Percentiles rank a stretch among this genome's conserved stretches.
phyloP scores from a whole-genome alignment of 2,888 invertebrate species.

The Parnassius glacialis region DNA sequence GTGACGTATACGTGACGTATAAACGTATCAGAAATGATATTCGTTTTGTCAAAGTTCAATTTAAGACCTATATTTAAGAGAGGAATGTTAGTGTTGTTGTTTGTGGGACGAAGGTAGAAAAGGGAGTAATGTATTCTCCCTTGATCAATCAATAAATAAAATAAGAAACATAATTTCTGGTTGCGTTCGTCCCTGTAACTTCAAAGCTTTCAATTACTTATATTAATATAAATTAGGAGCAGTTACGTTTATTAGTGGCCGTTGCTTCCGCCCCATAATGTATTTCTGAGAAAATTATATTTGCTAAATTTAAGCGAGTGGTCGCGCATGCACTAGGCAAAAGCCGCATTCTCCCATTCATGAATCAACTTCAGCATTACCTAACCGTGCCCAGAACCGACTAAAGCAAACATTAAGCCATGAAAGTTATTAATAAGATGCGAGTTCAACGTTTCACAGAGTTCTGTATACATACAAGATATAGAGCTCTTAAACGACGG shows the following conservation, averaged over 20 bases:
- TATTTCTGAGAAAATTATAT: slow-evolving; percentile 67
- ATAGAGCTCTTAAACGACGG: slow-evolving; percentile 47
- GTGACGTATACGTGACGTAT: too few species aligned
- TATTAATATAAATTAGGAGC: slow-evolving; percentile 15
- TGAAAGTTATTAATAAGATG: slow-evolving; percentile 75
- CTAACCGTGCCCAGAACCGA: slow-evolving; percentile 66
- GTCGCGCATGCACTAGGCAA: slow-evolving; percentile 48
- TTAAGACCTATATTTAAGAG: too few species aligned
- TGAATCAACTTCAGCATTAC: slow-evolving; percentile 79
- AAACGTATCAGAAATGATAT: too few species aligned
- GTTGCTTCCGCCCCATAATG: slow-evolving; percentile 68
- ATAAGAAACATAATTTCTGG: too few species aligned
- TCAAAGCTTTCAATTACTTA: slow-evolving; percentile 16
- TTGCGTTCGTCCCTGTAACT: neutral
- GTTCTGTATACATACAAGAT: slow-evolving; percentile 57
- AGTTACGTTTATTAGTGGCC: slow-evolving; percentile 20
- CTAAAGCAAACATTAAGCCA: slow-evolving; percentile 70
- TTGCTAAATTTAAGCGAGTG: slow-evolving; percentile 70
- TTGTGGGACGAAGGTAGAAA: too few species aligned
- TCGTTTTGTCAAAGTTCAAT: too few species aligned
- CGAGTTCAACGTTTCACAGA: slow-evolving; percentile 75
- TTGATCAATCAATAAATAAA: too few species aligned
- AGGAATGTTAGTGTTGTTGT: too few species aligned
- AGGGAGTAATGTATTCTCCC: too few species aligned
- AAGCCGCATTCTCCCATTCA: slow-evolving; percentile 70